Evolutionary conservation across 2,113 vertebrate species (phyloP), one percentile per base, ranked within the genome.

Genomic region (Hystrix brachyura): DNA sequence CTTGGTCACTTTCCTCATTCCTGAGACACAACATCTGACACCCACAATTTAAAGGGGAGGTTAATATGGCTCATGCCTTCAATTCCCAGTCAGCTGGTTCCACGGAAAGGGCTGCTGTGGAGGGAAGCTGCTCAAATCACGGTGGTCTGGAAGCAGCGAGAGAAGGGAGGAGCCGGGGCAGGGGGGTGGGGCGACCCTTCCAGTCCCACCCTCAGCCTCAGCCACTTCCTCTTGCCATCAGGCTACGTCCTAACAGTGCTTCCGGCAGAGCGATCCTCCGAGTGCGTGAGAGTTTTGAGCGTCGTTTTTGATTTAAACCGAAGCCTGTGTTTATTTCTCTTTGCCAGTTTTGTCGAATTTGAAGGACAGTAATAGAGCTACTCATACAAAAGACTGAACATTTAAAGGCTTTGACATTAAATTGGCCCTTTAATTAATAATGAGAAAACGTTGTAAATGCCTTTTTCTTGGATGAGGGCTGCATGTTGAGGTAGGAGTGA

Each of bases 401-500:
- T 34, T 88, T 53, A 64, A 80, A 91, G 43, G 27, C 51, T 57
- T 91, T 29, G 29, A 2, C 29, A 62, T 51, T 87, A 59, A 59
- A 57, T 46, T 0, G 14, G 51, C 53, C 25, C 43, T 64, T 83
- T 87, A 46, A 43, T 46, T 76, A 32, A 83, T 87, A 19, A 48
- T 46, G n/a, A 51, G 32, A 57, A 51, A 51, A 59, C 11, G 72
- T 67, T 88, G 79, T 83, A 62, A 91, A 55, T 82, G 65, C n/a
- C 32, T 85, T 0, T 74, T 53, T 91, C 18, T 95, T 76, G 12
- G 15, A 72, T 74, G 43, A 71, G 25, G 94, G 9, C 21, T 55
- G 51, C 0, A 23, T 1, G 60, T 7, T 7, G 17, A 25, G 7
- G 1, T 21, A 51, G 9, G 5, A 25, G 2, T 72, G 2, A 38